A percentile compares a stretch with the other conserved stretches of the same genome.
Conservation (phyloP, 2,113 vertebrate genomes). For the Propithecus coquereli region DNA sequence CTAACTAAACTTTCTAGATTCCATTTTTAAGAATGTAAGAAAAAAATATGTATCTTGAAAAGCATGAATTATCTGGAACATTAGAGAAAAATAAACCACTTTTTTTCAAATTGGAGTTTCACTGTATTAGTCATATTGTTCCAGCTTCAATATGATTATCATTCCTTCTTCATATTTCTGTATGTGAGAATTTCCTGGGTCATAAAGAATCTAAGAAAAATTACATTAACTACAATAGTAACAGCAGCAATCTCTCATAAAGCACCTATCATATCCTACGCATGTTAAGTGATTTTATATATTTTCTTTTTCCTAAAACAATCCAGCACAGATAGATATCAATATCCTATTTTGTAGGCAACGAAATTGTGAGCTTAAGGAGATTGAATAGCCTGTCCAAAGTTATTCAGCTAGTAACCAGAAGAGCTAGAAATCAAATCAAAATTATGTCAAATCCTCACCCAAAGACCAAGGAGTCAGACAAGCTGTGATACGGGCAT, state of each 20-base stretch:
- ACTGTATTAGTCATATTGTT: neutral
- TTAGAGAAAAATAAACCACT: neutral
- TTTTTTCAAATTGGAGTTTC: neutral
- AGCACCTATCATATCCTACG: neutral
- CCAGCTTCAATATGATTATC: neutral
- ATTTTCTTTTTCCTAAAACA: neutral
- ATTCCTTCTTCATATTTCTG: neutral
- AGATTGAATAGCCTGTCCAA: neutral
- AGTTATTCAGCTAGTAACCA: neutral
- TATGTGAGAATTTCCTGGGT: neutral
- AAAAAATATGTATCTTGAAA: neutral
- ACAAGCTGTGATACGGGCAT: neutral
- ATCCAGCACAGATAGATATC: neutral
- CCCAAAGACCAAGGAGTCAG: neutral
- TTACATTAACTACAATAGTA: neutral
- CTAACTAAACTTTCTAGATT: neutral
- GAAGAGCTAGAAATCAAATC: conserved; percentile 29
- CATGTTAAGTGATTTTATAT: neutral
- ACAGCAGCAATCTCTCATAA: neutral
- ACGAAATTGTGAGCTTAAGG: neutral
- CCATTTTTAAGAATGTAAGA: neutral
- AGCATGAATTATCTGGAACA: neutral
- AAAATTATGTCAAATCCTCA: neutral
- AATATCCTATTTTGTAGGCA: neutral
- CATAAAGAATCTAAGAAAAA: neutral